phyloP scores from a whole-genome alignment of 2,113 vertebrate species.

The Prochilodus magdalenae region DNA sequence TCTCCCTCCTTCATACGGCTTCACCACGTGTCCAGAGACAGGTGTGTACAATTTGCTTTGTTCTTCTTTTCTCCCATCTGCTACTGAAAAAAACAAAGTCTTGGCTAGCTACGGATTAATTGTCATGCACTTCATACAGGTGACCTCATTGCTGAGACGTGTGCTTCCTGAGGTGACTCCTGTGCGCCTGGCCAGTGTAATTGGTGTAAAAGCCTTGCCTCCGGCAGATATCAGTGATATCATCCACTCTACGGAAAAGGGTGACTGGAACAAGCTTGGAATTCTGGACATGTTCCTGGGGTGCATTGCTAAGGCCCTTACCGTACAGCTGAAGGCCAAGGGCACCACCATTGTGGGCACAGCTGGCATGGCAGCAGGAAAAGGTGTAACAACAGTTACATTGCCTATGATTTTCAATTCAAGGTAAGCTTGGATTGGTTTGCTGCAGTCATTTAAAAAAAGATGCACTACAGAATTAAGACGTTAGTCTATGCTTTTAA shows the following conservation, averaged over 20 bases:
- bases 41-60: conserved; percentile 59
- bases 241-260: conserved; percentile 98
- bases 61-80: background rate
- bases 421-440: conserved; percentile 75
- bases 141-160: conserved; percentile 92
- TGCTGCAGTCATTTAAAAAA: background rate
- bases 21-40: conserved; percentile 98
- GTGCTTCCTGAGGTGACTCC: conserved; percentile 97
- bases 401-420: conserved; percentile 99
- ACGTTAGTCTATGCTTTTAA: background rate
- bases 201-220: conserved; percentile 94
- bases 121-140: conserved; percentile 70
- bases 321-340: conserved; percentile 98
- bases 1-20: conserved; percentile 94
- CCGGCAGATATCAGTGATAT: conserved; percentile 99
- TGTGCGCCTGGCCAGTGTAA: conserved; percentile 93
- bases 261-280: conserved; percentile 96
- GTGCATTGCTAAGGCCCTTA: conserved; percentile 97
- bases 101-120: background rate
- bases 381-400: conserved; percentile 98
- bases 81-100: background rate
- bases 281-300: conserved; percentile 99
- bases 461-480: background rate
- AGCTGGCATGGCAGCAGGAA: conserved; percentile 90
- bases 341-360: conserved; percentile 93